Conservation (phyloP, 53 echinoderm and acorn worm genomes). For the Holothuria leucospilota region DNA sequence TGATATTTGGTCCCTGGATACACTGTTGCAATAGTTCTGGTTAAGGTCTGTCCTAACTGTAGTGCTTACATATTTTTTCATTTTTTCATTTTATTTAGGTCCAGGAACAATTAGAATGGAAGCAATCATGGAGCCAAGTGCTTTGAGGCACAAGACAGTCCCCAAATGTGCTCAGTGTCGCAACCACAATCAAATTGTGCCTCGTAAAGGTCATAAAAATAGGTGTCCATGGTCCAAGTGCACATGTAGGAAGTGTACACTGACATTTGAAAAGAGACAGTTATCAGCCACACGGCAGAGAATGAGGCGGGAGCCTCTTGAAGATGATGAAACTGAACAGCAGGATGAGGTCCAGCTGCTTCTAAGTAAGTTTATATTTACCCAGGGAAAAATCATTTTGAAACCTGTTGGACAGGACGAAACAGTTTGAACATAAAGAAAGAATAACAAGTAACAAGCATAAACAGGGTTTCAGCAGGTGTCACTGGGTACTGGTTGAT, state of each 20-base stretch:
- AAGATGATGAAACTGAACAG: neutral
- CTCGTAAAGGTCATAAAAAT: constrained; percentile 31
- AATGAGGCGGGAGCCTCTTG: constrained; percentile 6
- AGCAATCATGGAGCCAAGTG: no score
- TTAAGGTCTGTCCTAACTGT: no score
- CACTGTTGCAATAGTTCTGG: no score
- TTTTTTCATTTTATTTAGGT: no score
- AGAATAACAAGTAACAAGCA: no score
- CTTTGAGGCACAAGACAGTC: neutral
- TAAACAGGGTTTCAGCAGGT: no score
- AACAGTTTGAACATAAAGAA: no score
- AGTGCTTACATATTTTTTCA: no score
- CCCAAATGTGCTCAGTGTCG: constrained; percentile 33
- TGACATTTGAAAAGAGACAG: constrained; percentile 13
- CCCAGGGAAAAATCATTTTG: neutral
- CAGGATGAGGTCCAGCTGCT: constrained; percentile 20
- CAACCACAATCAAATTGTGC: constrained; percentile 13
- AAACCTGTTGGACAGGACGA: no score
- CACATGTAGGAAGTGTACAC: neutral
- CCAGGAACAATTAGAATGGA: no score
- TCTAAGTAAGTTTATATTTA: neutral
- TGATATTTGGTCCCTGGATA: no score
- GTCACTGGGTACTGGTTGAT: no score
- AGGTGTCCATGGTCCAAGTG: constrained; percentile 37
- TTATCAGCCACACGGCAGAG: constrained; percentile 20